A percentile compares a stretch with the other conserved stretches of the same genome.
phyloP scores from a whole-genome alignment of 2,888 invertebrate genomes.

The Congeria kusceri region DNA sequence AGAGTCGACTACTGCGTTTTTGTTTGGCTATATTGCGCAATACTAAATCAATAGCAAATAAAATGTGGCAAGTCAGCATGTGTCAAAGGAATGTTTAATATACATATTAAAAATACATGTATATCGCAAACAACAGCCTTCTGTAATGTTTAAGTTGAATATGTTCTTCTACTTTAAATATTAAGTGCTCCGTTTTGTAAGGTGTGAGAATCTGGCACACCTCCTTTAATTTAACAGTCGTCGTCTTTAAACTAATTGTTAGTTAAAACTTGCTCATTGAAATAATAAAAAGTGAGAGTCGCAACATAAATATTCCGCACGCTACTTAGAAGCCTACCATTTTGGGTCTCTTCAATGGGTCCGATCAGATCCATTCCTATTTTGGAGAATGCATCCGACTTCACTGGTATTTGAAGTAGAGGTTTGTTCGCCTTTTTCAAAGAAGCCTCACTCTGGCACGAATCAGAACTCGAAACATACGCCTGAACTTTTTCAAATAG shows the following conservation, averaged over 20 bases:
- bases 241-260: too few relatives aligned
- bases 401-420: constrained; percentile 33
- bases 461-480: constrained; percentile 21
- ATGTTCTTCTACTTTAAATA: too few relatives aligned
- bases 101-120: background rate
- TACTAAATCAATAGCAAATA: background rate
- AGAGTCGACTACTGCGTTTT: background rate
- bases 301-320: background rate
- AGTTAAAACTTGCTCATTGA: too few relatives aligned
- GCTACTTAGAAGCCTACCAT: constrained; percentile 17
- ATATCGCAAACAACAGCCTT: background rate
- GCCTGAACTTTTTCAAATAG: constrained; percentile 20
- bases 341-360: constrained; percentile 24
- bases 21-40: background rate
- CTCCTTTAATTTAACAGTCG: too few relatives aligned
- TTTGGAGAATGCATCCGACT: constrained; percentile 24
- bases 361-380: constrained; percentile 38
- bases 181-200: too few relatives aligned
- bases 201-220: too few relatives aligned
- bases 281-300: background rate
- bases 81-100: background rate
- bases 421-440: constrained; percentile 38
- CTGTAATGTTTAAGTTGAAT: too few relatives aligned
- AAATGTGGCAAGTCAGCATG: background rate
- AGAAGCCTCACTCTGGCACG: constrained; percentile 32